A percentile compares a stretch with the other conserved stretches of the same genome.
These are phyloP conservation scores for Caenorhabditis sp. DNA, from an alignment of 2,888 invertebrate genomes.

Conservation along the genomic window DNA sequence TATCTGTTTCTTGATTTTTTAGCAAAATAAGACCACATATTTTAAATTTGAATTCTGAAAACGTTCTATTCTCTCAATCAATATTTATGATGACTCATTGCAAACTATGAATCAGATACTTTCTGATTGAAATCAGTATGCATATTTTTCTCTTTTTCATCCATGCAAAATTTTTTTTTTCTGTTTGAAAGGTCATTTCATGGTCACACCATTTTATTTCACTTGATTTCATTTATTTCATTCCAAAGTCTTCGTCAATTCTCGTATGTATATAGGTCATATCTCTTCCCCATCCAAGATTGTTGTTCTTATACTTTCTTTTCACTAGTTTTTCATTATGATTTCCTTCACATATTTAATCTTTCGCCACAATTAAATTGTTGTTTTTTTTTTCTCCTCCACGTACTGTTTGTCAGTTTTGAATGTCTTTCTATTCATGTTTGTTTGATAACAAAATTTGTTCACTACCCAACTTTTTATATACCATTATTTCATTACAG, in stretches of 20 bases:
- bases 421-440: not conserved
- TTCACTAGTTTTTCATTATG: not conserved
- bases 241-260: not conserved
- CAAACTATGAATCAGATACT: too few species aligned
- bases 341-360: not conserved
- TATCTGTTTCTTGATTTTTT: too few species aligned
- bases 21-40: too few species aligned
- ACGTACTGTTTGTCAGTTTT: not conserved
- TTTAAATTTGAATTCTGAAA: too few species aligned
- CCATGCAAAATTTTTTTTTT: too few species aligned
- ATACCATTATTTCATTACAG: not conserved
- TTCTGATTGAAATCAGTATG: too few species aligned
- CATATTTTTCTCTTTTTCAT: too few species aligned
- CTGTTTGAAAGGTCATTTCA: not conserved
- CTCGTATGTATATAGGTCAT: not conserved
- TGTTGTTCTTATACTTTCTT: not conserved
- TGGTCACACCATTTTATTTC: not conserved
- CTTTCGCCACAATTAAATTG: not conserved
- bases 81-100: too few species aligned
- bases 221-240: not conserved
- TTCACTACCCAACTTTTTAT: not conserved
- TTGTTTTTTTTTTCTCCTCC: not conserved
- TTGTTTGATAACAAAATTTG: not conserved
- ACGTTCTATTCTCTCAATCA: too few species aligned
- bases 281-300: not conserved